Evolutionary conservation across 1,140 invertebrate genomes (phyloP), one percentile per base, ranked within the genome.

Genomic region (Temnothorax longispinosus): DNA sequence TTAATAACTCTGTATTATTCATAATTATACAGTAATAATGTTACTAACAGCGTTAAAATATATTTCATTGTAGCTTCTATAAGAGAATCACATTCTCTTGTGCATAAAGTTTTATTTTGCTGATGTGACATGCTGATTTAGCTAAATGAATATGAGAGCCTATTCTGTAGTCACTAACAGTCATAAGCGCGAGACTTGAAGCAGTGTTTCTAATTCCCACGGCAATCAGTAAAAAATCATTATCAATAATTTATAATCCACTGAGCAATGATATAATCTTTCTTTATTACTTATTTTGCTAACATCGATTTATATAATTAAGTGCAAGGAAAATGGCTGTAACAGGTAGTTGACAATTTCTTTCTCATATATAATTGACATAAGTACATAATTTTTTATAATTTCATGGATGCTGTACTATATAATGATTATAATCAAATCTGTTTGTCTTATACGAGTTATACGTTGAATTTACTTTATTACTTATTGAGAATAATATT

Each of bases 181-280:
- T 58, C 13, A 44, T 15, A 81, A 67, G 47, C 15, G 3, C 8
- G 2, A 27, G 8, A 69, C 47, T 21, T 52, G 7, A 21, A 80
- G 4, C n/a, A 64, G 35, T 27, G 15, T 71, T 18, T 56, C 41
- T 62, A 64, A 35, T 41, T 21, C n/a, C 2, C 0, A 56, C 32
- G 38, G n/a, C 44, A 35, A 62, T 44, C 6, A 78, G 32, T 78
- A 47, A 65, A 67, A 77, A 78, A 65, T 54, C 4, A 65, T 50
- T 35, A 50, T 50, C n/a, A 50, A 13, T 67, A 7, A 18, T 58
- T 54, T 38, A 41, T 80, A 54, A 41, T 71, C 11, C 3, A 54
- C 5, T 35, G 8, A 69, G 21, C 50, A 56, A 15, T 35, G 3
- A 44, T 62, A 77, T n/a, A 18, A 10, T 38, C 15, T 64, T 62